Conservation (phyloP, 2,797 vertebrate species). For the Iguana delicatissima region DNA sequence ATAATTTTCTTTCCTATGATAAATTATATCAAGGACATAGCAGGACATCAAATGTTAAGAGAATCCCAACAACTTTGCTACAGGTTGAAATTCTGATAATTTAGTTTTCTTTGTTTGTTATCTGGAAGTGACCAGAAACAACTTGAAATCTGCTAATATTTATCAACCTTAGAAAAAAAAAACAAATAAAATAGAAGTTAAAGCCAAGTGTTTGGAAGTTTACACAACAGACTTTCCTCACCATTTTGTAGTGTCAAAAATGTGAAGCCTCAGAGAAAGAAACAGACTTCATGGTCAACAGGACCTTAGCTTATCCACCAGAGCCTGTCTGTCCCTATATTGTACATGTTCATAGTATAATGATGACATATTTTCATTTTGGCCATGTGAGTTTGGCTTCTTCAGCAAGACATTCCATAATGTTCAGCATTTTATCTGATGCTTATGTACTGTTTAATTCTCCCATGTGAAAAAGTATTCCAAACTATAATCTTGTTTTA, state of each 20-base stretch:
- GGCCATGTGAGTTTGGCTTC: slow-evolving; percentile 49
- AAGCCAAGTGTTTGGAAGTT: background rate
- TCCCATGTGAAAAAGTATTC: slow-evolving; percentile 51
- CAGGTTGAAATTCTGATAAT: slow-evolving; percentile 19
- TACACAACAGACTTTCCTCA: background rate
- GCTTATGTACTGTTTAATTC: slow-evolving; percentile 62
- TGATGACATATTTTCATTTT: slow-evolving; percentile 39
- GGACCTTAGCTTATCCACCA: background rate
- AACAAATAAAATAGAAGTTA: background rate
- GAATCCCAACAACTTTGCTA: slow-evolving; percentile 46
- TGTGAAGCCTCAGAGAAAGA: slow-evolving; percentile 22
- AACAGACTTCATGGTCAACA: slow-evolving; percentile 33
- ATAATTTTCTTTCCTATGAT: slow-evolving; percentile 64
- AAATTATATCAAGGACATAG: slow-evolving; percentile 55
- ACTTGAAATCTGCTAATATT: slow-evolving; percentile 37
- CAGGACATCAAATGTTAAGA: slow-evolving; percentile 58
- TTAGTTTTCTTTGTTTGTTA: slow-evolving; percentile 39
- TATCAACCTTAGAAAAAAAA: slow-evolving; percentile 19
- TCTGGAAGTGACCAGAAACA: slow-evolving; percentile 36
- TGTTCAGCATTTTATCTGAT: slow-evolving; percentile 56
- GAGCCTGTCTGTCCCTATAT: background rate
- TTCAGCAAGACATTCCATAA: slow-evolving; percentile 52
- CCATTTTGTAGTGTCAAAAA: slow-evolving; percentile 40
- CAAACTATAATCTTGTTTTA: slow-evolving; percentile 43
- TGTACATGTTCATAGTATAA: slow-evolving; percentile 52